Evolutionary conservation across 2,888 invertebrate species (phyloP).

Genomic region (Micoletzkya japonica): DNA sequence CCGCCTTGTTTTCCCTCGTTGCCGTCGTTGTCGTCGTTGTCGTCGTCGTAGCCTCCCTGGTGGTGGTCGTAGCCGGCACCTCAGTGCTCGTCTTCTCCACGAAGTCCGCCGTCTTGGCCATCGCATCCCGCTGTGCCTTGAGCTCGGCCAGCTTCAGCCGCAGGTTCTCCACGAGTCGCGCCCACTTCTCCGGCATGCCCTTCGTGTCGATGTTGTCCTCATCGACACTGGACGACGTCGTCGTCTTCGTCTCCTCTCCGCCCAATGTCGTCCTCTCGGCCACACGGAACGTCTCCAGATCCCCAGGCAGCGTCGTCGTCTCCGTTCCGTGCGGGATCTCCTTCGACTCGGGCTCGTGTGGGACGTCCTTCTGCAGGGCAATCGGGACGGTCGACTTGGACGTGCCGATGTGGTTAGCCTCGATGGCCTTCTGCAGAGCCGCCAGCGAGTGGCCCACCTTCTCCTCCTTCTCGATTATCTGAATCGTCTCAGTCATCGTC

Average conservation of each 20-base stretch:
- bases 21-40: constrained; percentile 3
- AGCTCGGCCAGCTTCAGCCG: constrained; percentile 19
- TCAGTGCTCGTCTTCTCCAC: neutral
- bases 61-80: constrained; percentile 4
- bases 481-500: constrained; percentile 3
- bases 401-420: constrained; percentile 3
- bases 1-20: constrained; percentile 3
- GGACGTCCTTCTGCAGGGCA: constrained; percentile 17
- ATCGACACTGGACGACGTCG: neutral
- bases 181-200: constrained; percentile 28
- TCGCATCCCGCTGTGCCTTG: constrained; percentile 9
- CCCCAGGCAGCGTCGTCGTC: constrained; percentile 21
- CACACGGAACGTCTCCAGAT: constrained; percentile 24
- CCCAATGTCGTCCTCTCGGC: constrained; percentile 24
- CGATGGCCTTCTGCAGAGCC: constrained; percentile 23
- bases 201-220: constrained; percentile 1
- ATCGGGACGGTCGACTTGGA: neutral
- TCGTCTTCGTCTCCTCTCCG: neutral
- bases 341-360: constrained; percentile 19
- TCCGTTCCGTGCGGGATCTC: constrained; percentile 4
- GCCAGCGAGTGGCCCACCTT: neutral
- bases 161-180: constrained; percentile 15
- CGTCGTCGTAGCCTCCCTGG: constrained; percentile 5
- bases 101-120: neutral
- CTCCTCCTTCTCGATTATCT: constrained; percentile 30